Evolutionary conservation across 2,888 invertebrate genomes (phyloP).

Genomic region (Toxonevra muliebris): DNA sequence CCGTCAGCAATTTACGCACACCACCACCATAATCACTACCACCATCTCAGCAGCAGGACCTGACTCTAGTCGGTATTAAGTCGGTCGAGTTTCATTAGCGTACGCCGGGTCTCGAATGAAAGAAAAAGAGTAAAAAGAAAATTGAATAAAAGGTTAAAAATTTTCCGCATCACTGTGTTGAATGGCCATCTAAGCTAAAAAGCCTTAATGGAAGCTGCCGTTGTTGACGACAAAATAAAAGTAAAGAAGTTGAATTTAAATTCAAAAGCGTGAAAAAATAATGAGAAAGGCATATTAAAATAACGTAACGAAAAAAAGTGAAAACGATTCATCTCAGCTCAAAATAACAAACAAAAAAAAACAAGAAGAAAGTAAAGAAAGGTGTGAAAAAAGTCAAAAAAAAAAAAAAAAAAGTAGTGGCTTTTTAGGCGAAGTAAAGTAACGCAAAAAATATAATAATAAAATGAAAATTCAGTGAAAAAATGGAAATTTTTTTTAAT

Average conservation of each 20-base stretch:
- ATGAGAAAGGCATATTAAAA: constrained; percentile 20
- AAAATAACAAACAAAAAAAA: constrained; percentile 1
- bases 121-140: constrained; percentile 23
- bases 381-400: neutral
- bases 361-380: neutral
- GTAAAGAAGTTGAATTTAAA: constrained; percentile 2
- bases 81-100: too few relatives aligned
- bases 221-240: neutral
- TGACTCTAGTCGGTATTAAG: too few relatives aligned
- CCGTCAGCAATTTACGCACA: too few relatives aligned
- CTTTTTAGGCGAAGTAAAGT: neutral
- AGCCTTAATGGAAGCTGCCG: constrained; percentile 24
- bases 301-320: constrained; percentile 11
- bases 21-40: too few relatives aligned
- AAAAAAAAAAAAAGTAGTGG: neutral
- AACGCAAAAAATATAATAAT: constrained; percentile 1
- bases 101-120: too few relatives aligned
- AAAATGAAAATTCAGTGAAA: neutral
- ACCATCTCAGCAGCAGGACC: too few relatives aligned
- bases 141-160: constrained; percentile 52
- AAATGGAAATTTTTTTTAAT: constrained; percentile 24
- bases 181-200: constrained; percentile 38
- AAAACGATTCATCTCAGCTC: neutral
- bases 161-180: constrained; percentile 38
- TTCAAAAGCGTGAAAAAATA: constrained; percentile 20